Percentiles rank a stretch among this genome's conserved stretches.
Conservation (phyloP, 2,113 vertebrate species). For the Maccullochella peelii region DNA sequence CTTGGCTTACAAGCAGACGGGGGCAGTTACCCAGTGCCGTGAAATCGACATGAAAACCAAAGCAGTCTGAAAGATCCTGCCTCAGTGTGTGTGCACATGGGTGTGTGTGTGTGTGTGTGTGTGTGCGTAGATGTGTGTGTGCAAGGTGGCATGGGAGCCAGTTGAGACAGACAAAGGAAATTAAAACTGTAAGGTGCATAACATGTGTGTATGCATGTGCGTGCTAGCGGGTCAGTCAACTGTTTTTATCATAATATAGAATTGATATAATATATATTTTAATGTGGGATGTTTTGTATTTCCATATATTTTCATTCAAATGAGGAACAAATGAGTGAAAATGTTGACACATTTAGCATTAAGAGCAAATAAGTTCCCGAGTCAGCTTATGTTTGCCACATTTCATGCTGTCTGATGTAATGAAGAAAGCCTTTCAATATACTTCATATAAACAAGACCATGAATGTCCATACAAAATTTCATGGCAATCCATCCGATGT, state of each 20-base stretch:
- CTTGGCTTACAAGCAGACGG: slow-evolving; percentile 63
- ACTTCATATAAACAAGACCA: not conserved
- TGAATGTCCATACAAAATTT: not conserved
- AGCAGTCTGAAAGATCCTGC: slow-evolving; percentile 52
- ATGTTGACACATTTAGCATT: not conserved
- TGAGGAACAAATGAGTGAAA: not conserved
- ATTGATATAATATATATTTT: too few species aligned
- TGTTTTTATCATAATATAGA: too few species aligned
- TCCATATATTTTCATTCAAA: not conserved
- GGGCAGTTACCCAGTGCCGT: slow-evolving; percentile 52
- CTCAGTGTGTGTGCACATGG: slow-evolving; percentile 8
- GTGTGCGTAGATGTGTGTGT: slow-evolving; percentile 26
- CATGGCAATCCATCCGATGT: not conserved
- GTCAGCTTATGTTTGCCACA: not conserved
- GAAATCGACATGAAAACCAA: slow-evolving; percentile 70
- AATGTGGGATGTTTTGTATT: not conserved
- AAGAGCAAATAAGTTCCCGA: not conserved
- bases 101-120: slow-evolving; percentile 23
- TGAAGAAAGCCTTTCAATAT: not conserved
- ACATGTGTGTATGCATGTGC: not conserved
- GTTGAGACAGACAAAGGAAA: slow-evolving; percentile 26
- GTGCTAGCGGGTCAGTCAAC: slow-evolving; percentile 1
- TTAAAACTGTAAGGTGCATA: slow-evolving; percentile 16
- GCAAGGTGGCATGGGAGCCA: not conserved
- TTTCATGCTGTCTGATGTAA: not conserved